phyloP scores from a whole-genome alignment of 2,888 invertebrate species.

The Drosophila cracens region DNA sequence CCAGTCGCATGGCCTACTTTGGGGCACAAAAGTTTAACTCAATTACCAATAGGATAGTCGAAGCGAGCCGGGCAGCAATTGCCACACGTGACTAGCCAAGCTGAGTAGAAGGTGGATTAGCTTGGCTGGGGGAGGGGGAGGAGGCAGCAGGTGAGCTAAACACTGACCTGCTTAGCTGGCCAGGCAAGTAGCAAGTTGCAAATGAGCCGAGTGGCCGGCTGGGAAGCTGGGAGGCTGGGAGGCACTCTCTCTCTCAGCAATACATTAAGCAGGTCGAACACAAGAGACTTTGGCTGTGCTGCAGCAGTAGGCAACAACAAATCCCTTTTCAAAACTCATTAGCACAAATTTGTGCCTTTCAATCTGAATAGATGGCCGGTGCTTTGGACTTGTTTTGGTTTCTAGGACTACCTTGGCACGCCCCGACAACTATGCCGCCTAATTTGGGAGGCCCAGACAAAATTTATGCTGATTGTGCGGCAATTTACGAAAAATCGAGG shows the following conservation, averaged over 20 bases:
- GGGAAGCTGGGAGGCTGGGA: not conserved
- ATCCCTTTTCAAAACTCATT: constrained; percentile 80
- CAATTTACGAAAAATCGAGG: constrained; percentile 73
- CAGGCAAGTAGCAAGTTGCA: constrained; percentile 52
- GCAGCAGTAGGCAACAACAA: constrained; percentile 48
- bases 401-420: constrained; percentile 53
- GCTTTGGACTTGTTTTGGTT: constrained; percentile 6
- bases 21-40: constrained; percentile 75
- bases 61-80: constrained; percentile 10
- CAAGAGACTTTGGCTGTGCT: constrained; percentile 26
- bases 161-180: constrained; percentile 63
- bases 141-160: constrained; percentile 24
- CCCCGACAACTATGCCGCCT: constrained; percentile 53
- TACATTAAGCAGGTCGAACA: constrained; percentile 65
- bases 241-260: constrained; percentile 1
- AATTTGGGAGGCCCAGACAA: constrained; percentile 62
- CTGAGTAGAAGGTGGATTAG: constrained; percentile 38
- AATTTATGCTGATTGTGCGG: constrained; percentile 82
- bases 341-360: constrained; percentile 80
- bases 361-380: constrained; percentile 44
- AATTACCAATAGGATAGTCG: constrained; percentile 57
- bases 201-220: constrained; percentile 9
- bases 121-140: constrained; percentile 12
- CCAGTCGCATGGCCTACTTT: constrained; percentile 65
- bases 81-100: constrained; percentile 72